A percentile compares a stretch with the other conserved stretches of the same genome.
Conservation (phyloP, 2,888 invertebrate genomes). For the Odontothrips loti region DNA sequence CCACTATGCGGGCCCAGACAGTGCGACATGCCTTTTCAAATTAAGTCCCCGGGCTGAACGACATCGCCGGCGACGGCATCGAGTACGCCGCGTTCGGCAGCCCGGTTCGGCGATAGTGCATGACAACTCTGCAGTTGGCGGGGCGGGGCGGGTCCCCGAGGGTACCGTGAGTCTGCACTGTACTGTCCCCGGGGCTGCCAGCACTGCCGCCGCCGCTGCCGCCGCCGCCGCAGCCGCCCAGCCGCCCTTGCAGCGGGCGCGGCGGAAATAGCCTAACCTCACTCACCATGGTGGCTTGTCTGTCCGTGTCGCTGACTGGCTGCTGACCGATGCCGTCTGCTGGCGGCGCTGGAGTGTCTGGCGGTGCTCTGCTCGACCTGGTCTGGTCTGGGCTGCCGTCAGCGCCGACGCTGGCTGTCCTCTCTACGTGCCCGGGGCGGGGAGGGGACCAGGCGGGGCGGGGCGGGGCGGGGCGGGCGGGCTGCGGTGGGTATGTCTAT, state of each 20-base stretch:
- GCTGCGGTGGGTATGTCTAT: not conserved
- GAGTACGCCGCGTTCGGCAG: no score
- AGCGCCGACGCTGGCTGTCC: not conserved
- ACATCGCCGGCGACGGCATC: no score
- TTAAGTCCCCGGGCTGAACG: no score
- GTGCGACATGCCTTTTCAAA: not conserved
- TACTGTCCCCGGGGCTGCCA: no score
- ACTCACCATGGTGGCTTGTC: not conserved
- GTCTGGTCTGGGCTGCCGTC: not conserved
- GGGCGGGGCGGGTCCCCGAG: no score
- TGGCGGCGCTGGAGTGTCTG: not conserved
- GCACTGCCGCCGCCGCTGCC: no score
- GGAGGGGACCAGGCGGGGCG: not conserved
- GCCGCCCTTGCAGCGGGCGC: no score
- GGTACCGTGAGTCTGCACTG: no score
- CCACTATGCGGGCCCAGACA: not conserved
- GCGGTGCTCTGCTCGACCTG: not conserved
- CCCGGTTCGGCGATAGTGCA: no score
- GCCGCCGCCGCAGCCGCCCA: no score
- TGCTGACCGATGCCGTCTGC: not conserved
- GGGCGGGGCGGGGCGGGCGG: not conserved
- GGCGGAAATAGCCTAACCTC: constrained; percentile 2
- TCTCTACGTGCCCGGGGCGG: not conserved
- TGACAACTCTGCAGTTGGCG: no score
- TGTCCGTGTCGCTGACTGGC: not conserved